These are phyloP conservation scores for Rhegmatorhina hoffmannsi DNA, from an alignment of 2,113 vertebrate species.

Conservation along the genomic window DNA sequence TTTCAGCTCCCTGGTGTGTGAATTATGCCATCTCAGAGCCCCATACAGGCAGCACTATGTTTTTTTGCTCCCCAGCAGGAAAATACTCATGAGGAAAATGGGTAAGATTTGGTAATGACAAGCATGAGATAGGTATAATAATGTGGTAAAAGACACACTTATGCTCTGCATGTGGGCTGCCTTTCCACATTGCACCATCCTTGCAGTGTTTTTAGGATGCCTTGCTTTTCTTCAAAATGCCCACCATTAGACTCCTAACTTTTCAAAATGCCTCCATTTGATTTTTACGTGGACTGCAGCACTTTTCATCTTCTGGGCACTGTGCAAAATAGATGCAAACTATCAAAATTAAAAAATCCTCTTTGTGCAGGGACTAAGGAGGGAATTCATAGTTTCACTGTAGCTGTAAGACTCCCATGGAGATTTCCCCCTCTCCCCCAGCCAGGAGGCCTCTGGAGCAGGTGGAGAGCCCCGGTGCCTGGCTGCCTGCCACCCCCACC, in stretches of 20 bases:
- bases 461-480: background rate
- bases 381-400: background rate
- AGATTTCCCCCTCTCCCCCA: background rate
- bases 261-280: background rate
- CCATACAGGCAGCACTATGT: background rate
- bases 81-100: background rate
- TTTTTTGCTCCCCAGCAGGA: background rate
- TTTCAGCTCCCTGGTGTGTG: background rate
- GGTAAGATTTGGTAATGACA: background rate
- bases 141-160: background rate
- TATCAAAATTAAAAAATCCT: background rate
- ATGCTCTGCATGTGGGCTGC: background rate
- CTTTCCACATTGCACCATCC: background rate
- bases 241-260: background rate
- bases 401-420: background rate
- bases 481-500: slow-evolving; percentile 1
- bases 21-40: background rate
- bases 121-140: background rate
- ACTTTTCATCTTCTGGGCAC: background rate
- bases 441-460: background rate
- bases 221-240: background rate
- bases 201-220: background rate
- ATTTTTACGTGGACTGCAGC: background rate
- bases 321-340: background rate
- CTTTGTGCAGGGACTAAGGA: background rate